Percentiles rank a stretch among this genome's conserved stretches.
Conservation (phyloP, 2,113 vertebrate species). For the Sorex araneus region DNA sequence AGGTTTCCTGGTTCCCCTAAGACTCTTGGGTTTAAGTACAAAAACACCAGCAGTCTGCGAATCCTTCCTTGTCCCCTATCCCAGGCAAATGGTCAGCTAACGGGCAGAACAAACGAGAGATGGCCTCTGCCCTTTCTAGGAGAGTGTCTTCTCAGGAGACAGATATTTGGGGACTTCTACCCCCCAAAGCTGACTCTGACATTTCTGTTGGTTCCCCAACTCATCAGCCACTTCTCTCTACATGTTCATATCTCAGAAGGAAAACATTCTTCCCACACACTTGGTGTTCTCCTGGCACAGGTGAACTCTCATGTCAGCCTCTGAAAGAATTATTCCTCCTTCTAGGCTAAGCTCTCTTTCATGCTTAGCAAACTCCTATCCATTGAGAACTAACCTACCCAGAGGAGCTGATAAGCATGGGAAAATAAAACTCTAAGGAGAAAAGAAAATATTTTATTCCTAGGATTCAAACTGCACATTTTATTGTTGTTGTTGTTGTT, state of each 20-base stretch:
- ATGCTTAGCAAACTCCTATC: background rate
- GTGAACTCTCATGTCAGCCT: background rate
- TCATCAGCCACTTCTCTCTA: background rate
- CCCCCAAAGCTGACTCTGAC: background rate
- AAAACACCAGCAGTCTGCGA: background rate
- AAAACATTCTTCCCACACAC: background rate
- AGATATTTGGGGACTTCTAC: background rate
- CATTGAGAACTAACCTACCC: background rate
- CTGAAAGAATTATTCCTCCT: background rate
- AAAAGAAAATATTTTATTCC: slow-evolving; percentile 32
- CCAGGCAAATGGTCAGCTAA: background rate
- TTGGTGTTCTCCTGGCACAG: background rate
- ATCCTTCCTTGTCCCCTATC: background rate
- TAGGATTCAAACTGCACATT: background rate
- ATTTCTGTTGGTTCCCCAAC: background rate
- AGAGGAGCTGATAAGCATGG: background rate
- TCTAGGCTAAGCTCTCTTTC: background rate
- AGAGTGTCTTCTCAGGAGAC: background rate
- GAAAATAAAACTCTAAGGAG: background rate
- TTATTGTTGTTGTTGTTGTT: no score
- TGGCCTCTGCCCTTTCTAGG: background rate
- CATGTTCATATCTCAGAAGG: background rate
- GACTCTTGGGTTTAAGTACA: background rate
- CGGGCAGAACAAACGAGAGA: slow-evolving; percentile 23
- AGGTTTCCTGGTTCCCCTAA: background rate